Percentiles rank a stretch among this genome's conserved stretches.
Conservation (phyloP, 2,888 invertebrate species). For the Drosophila anceps region DNA sequence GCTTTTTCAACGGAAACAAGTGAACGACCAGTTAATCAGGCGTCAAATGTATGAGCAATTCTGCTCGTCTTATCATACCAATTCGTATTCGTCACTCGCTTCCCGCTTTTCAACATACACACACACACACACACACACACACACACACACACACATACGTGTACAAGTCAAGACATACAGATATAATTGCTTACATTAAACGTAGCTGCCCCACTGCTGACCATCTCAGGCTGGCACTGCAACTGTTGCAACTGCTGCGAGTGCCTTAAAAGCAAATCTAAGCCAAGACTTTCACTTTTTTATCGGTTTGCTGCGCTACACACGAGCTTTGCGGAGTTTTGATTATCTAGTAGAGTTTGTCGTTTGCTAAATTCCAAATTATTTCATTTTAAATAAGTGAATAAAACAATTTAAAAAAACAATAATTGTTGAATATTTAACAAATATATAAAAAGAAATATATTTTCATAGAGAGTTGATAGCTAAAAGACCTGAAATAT, state of each 20-base stretch:
- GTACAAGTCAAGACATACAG: neutral
- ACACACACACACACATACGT: neutral
- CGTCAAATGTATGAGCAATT: neutral
- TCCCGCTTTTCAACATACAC: neutral
- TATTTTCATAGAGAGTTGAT: no score
- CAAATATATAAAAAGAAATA: neutral
- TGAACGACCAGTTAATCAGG: constrained; percentile 9
- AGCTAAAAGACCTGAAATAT: no score
- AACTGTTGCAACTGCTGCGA: constrained; percentile 25
- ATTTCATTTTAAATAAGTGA: neutral
- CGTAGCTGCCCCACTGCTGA: neutral
- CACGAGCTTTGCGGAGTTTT: neutral
- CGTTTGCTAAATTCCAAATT: neutral
- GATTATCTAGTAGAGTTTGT: constrained; percentile 6
- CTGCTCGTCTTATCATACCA: constrained; percentile 4
- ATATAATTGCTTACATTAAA: neutral
- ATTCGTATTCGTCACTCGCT: constrained; percentile 12
- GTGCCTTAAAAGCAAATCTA: constrained; percentile 34
- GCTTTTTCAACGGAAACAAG: neutral
- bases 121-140: no score
- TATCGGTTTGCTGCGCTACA: constrained; percentile 10
- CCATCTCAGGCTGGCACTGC: neutral
- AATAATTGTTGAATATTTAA: no score
- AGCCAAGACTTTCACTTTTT: constrained; percentile 41
- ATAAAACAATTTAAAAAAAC: neutral